Evolutionary conservation across 2,888 invertebrate species (phyloP).

Genomic region (Mesoligia furuncula): DNA sequence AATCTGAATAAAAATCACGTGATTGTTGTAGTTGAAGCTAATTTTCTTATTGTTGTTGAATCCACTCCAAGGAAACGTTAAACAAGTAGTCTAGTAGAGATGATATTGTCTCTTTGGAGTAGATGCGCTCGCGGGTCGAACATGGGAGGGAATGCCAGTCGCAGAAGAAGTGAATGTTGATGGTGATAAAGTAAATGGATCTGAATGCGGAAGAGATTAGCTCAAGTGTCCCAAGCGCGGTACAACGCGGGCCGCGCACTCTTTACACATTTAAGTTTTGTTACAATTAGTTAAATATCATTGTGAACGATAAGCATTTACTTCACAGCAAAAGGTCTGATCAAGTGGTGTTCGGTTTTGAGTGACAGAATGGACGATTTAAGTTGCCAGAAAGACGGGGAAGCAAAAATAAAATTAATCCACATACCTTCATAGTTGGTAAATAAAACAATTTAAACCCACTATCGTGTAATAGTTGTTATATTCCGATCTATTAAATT

Average conservation of each 20-base stretch:
- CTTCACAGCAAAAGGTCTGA: constrained; percentile 78
- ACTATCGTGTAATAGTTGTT: constrained; percentile 73
- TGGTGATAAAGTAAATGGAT: constrained; percentile 67
- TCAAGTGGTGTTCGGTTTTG: constrained; percentile 83
- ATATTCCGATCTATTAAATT: constrained; percentile 77
- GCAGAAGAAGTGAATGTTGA: constrained; percentile 83
- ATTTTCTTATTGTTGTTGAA: constrained; percentile 30
- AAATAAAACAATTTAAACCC: constrained; percentile 76
- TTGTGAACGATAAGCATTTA: constrained; percentile 77
- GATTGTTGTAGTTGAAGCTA: constrained; percentile 41
- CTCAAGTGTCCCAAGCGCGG: constrained; percentile 61
- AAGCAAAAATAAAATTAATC: constrained; percentile 80
- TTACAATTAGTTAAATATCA: constrained; percentile 66
- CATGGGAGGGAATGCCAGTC: constrained; percentile 64
- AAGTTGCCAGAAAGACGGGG: constrained; percentile 86
- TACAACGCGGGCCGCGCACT: constrained; percentile 43
- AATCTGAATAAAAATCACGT: constrained; percentile 57
- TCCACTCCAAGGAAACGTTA: constrained; percentile 58
- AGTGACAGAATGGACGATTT: constrained; percentile 87
- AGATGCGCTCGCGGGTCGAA: constrained; percentile 66
- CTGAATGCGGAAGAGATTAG: constrained; percentile 62
- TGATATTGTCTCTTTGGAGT: constrained; percentile 59
- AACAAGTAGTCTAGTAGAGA: constrained; percentile 48
- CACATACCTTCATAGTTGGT: constrained; percentile 69
- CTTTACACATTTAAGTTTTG: constrained; percentile 62